Percentiles rank a stretch among this genome's conserved stretches.
Evolutionary conservation across 2,888 invertebrate genomes (phyloP).

Genomic region (Ophion ventricosus): DNA sequence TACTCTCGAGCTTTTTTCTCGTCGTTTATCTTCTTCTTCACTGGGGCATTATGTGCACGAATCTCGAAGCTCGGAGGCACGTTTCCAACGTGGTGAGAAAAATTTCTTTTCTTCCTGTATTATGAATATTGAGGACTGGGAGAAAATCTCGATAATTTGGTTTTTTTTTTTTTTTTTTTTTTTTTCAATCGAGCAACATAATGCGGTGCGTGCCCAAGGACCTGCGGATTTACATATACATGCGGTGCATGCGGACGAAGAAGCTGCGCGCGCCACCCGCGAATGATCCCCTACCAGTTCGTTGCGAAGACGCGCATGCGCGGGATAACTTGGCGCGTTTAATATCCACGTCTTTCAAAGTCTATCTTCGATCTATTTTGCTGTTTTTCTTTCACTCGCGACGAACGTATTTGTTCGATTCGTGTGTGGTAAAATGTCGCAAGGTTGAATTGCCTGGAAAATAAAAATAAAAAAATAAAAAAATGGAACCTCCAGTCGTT

Average conservation of each 20-base stretch:
- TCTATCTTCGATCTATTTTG: neutral
- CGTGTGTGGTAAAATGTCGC: neutral
- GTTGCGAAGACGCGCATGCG: neutral
- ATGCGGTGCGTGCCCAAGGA: conserved; percentile 2
- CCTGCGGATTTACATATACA: neutral
- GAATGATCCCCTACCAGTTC: neutral
- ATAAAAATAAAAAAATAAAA: no score
- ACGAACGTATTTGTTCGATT: neutral
- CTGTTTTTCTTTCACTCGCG: neutral
- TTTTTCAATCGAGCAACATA: neutral
- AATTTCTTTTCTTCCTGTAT: conserved; percentile 6
- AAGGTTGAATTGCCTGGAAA: neutral
- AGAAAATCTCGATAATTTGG: neutral
- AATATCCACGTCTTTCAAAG: neutral
- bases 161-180: conserved; percentile 5
- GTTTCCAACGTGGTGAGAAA: conserved; percentile 85
- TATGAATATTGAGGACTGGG: neutral
- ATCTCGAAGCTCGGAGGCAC: conserved; percentile 85
- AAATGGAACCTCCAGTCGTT: neutral
- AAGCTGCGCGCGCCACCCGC: conserved; percentile 28
- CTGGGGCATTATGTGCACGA: conserved; percentile 86
- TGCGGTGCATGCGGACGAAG: neutral
- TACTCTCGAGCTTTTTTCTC: conserved; percentile 79
- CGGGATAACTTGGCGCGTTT: neutral
- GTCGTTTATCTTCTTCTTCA: conserved; percentile 84